Conservation (phyloP, 2,113 vertebrate genomes). For the Verasper variegatus region DNA sequence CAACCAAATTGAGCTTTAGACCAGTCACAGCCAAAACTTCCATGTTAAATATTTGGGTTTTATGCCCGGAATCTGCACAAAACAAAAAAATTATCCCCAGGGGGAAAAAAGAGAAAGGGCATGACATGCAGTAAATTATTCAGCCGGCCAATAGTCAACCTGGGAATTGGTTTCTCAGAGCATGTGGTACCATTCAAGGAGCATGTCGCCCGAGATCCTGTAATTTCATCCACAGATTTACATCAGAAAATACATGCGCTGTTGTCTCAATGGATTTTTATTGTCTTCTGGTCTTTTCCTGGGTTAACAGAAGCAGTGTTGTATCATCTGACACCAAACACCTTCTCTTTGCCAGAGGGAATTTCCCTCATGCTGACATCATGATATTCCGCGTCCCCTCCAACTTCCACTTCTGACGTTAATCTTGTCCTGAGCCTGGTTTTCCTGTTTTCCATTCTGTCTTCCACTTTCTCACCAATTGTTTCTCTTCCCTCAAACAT, state of each 20-base stretch:
- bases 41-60: neutral
- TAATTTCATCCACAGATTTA: neutral
- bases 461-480: neutral
- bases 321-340: conserved; percentile 21
- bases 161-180: too few species aligned
- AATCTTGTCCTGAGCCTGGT: neutral
- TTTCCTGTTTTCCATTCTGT: neutral
- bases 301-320: conserved; percentile 2
- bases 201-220: too few species aligned
- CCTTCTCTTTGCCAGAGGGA: conserved; percentile 1
- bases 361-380: conserved; percentile 42
- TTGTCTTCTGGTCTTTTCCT: neutral
- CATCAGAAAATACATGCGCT: neutral
- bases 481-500: conserved; percentile 21
- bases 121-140: too few species aligned
- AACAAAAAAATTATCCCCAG: neutral
- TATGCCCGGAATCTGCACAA: neutral
- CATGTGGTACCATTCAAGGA: too few species aligned
- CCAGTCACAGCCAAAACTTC: neutral
- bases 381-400: conserved; percentile 1
- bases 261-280: neutral
- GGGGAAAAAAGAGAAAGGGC: neutral
- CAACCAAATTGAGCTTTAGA: too few species aligned
- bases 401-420: neutral
- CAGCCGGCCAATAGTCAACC: too few species aligned